Evolutionary conservation across 1,140 invertebrate species (phyloP).

Genomic region (Anagrus nilaparvatae): DNA sequence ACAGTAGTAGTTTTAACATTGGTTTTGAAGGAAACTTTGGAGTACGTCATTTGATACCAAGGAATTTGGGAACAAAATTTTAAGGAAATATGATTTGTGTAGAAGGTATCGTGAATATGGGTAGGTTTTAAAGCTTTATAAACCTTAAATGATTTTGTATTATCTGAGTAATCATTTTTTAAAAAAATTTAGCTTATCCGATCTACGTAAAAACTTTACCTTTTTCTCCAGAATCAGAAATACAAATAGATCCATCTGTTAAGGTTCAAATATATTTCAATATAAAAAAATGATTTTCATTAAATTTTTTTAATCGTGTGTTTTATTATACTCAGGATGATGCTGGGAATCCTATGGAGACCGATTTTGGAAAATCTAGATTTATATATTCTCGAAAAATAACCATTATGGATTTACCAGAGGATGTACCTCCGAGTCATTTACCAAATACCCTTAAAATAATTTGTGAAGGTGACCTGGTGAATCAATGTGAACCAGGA

Average conservation of each 20-base stretch:
- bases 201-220: slow-evolving; percentile 96
- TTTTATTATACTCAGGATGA: slow-evolving; percentile 64
- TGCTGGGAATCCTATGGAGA: slow-evolving; percentile 94
- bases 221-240: slow-evolving; percentile 89
- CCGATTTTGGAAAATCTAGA: slow-evolving; percentile 88
- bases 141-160: no score
- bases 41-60: slow-evolving; percentile 90
- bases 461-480: slow-evolving; percentile 92
- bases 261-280: slow-evolving; percentile 51
- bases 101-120: slow-evolving; percentile 97
- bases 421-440: slow-evolving; percentile 96
- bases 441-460: slow-evolving; percentile 91
- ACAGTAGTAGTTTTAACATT: no score
- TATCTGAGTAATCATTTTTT: slow-evolving; percentile 9
- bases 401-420: slow-evolving; percentile 98
- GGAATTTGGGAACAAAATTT: slow-evolving; percentile 76
- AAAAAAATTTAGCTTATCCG: slow-evolving; percentile 81
- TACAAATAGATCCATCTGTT: slow-evolving; percentile 94
- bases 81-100: slow-evolving; percentile 93
- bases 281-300: no score
- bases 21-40: slow-evolving; percentile 99
- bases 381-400: slow-evolving; percentile 99
- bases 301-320: slow-evolving; percentile 5
- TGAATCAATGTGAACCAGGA: slow-evolving; percentile 93
- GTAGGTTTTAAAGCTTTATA: slow-evolving; percentile 40